These are phyloP conservation scores for Lepisosteus oculatus DNA, from an alignment of 2,113 vertebrate genomes.

Conservation along the genomic window DNA sequence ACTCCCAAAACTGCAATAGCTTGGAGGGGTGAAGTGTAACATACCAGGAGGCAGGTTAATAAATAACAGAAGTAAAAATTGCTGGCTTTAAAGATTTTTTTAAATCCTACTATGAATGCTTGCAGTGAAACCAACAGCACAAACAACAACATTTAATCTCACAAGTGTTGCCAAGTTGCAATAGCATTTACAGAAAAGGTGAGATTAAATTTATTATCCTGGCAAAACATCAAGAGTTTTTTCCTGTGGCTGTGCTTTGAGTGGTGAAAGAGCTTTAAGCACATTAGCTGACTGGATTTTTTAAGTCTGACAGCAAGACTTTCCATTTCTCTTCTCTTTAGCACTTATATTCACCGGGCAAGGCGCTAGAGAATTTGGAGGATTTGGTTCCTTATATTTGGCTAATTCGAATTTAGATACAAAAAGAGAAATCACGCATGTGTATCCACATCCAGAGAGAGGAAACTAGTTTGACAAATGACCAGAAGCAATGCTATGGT, in stretches of 20 bases:
- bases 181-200: constrained; percentile 39
- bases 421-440: too few species aligned
- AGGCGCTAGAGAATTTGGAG: too few species aligned
- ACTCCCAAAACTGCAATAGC: neutral
- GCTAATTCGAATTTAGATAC: too few species aligned
- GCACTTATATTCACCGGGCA: too few species aligned
- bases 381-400: too few species aligned
- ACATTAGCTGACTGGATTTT: too few species aligned
- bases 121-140: neutral
- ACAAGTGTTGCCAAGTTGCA: constrained; percentile 16
- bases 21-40: constrained; percentile 11
- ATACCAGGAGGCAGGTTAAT: constrained; percentile 28
- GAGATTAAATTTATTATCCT: constrained; percentile 28
- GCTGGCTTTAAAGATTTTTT: constrained; percentile 30
- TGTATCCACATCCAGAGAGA: too few species aligned
- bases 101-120: constrained; percentile 18
- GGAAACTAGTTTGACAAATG: too few species aligned
- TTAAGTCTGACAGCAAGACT: too few species aligned
- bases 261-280: too few species aligned
- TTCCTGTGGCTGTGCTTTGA: constrained; percentile 14
- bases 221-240: constrained; percentile 18
- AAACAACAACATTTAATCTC: constrained; percentile 24
- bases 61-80: constrained; percentile 38
- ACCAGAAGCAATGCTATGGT: too few species aligned
- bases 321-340: too few species aligned